Conservation (phyloP, 2,113 vertebrate species). For the Sceloporus undulatus region DNA sequence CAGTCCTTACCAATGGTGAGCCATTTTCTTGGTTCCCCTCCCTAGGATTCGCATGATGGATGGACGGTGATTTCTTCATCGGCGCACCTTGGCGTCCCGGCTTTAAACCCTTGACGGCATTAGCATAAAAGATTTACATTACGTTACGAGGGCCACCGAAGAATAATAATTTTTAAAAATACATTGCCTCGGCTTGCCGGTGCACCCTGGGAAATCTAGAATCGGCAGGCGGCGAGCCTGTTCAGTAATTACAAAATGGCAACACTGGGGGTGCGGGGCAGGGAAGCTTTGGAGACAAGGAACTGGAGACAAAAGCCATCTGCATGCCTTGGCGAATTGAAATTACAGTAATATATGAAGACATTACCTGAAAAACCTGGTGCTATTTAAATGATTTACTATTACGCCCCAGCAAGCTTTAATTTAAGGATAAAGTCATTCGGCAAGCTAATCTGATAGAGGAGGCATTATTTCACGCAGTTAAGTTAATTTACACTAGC, state of each 20-base stretch:
- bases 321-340: conserved; percentile 83
- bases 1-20: conserved; percentile 70
- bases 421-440: conserved; percentile 90
- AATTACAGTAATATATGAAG: conserved; percentile 88
- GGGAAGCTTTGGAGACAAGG: conserved; percentile 78
- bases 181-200: conserved; percentile 79
- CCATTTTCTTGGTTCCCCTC: conserved; percentile 74
- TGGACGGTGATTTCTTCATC: conserved; percentile 80
- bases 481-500: conserved; percentile 89
- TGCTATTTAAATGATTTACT: conserved; percentile 87
- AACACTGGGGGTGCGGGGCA: conserved; percentile 55
- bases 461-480: conserved; percentile 85
- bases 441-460: conserved; percentile 85
- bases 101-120: conserved; percentile 83
- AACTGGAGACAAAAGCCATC: conserved; percentile 81
- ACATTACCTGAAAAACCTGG: conserved; percentile 87
- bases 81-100: conserved; percentile 81
- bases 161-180: conserved; percentile 85
- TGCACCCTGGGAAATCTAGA: conserved; percentile 84
- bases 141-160: conserved; percentile 85
- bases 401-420: conserved; percentile 85
- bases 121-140: conserved; percentile 89
- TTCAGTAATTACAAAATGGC: conserved; percentile 86
- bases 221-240: conserved; percentile 75
- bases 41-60: conserved; percentile 79